Conservation (phyloP, 2,888 invertebrate species). For the Mystacides longicornis region DNA sequence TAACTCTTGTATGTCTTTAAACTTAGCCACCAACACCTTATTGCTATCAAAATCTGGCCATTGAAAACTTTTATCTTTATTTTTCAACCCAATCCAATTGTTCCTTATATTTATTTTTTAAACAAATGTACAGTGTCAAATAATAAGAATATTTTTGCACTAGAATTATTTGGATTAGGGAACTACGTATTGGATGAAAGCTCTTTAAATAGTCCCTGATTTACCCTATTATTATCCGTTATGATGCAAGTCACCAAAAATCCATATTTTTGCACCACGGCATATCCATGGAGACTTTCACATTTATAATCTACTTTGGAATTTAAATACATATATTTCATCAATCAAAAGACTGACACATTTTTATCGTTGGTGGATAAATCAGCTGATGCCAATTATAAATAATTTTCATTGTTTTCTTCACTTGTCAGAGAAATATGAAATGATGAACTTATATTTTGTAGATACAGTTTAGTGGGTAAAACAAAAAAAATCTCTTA, state of each 20-base stretch:
- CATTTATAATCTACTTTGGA: not conserved
- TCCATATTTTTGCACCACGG: not conserved
- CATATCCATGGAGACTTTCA: not conserved
- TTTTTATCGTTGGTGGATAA: not conserved
- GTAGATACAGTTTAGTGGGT: not conserved
- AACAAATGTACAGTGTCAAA: too few relatives aligned
- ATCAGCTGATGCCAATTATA: not conserved
- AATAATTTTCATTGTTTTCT: not conserved
- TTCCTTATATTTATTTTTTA: conserved; percentile 5
- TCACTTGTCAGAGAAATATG: too few relatives aligned
- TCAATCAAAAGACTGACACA: not conserved
- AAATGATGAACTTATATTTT: not conserved
- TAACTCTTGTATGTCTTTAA: not conserved
- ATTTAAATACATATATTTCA: not conserved
- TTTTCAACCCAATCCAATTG: conserved; percentile 2
- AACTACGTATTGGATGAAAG: not conserved
- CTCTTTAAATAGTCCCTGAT: not conserved
- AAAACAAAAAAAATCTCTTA: not conserved
- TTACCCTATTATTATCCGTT: not conserved
- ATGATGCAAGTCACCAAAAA: not conserved
- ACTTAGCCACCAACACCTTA: not conserved
- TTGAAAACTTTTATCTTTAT: too few relatives aligned
- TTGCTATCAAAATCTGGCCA: too few relatives aligned
- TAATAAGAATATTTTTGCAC: not conserved
- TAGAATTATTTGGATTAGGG: not conserved